Base-by-base conservation (phyloP, 2,113 vertebrate species). In the Amazona guildingii region DNA sequence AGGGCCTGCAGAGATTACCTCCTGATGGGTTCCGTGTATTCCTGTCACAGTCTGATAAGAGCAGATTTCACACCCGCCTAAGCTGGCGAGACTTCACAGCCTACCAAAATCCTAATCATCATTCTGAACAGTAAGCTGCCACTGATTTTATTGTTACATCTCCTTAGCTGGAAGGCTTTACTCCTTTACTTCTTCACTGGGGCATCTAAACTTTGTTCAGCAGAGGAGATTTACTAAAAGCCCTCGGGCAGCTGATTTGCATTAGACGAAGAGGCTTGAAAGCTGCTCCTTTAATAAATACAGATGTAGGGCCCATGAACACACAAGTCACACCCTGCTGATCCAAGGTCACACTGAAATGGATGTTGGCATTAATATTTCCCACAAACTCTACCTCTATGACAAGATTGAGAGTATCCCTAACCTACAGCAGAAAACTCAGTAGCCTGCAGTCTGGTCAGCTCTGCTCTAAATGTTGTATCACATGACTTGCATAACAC, bases 11-110 rank as follows among this genome's bases (percentile, higher is more conserved):
- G 93, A 98, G 97, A 98, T 98, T 98, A 97, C 94, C 95, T 96
- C 95, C 92, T 70, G 94, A 91, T 88, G 95, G 95, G 94, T 85
- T 95, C 90, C 16, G 9, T 48, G 35, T 95, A 97, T 97, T 97
- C 90, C 98, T 98, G 98, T 92, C 77, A 98, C 94, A 91, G 67
- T 93, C 81, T 97, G 97, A 98, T 98, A 98, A 98, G 95, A 96
- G 97, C 55, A 87, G 52, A 93, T 97, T 97, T 97, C 93, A 97
- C 35, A 75, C 72, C 35, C 86, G 46, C 29, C 69, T 88, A 88
- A 97, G 39, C 43, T 75, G 6, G 86, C 44, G 1, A 86, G 90
- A 93, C 52, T 95, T 96, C 74, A 97, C 37, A 96, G 74, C 37
- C 73, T 82, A 75, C 74, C 88, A 55, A 92, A 97, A 95, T 90